Percentiles rank a stretch among this genome's conserved stretches.
Evolutionary conservation across 2,113 vertebrate species (phyloP).

Genomic region (Alethe diademata): DNA sequence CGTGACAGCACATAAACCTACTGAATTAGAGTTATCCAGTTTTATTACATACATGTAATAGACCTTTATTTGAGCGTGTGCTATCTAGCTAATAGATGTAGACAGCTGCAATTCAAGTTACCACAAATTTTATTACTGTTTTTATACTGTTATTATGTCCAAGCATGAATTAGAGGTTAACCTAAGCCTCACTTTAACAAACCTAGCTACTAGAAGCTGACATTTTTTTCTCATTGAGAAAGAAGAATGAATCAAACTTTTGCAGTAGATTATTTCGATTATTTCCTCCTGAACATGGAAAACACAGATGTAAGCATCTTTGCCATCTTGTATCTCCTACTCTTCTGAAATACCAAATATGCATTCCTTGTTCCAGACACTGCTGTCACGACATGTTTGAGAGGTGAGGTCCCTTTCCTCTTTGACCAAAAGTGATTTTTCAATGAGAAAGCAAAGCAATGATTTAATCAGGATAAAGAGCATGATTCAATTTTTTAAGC

Average conservation of each 20-base stretch:
- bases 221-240: neutral
- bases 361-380: conserved; percentile 53
- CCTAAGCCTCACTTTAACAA: neutral
- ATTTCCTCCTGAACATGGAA: conserved; percentile 87
- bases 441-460: conserved; percentile 27
- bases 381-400: conserved; percentile 53
- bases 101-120: neutral
- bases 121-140: neutral
- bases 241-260: conserved; percentile 68
- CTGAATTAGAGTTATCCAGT: neutral
- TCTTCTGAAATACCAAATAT: conserved; percentile 58
- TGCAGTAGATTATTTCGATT: conserved; percentile 85
- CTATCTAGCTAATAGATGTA: neutral
- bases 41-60: neutral
- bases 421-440: conserved; percentile 53
- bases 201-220: neutral
- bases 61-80: neutral
- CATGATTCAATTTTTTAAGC: neutral
- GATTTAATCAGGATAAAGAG: neutral
- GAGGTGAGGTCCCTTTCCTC: conserved; percentile 59
- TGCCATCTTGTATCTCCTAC: conserved; percentile 73
- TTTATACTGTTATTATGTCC: neutral
- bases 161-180: neutral
- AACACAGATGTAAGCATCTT: conserved; percentile 82
- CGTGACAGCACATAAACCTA: neutral